Conservation (phyloP, 2,797 vertebrate genomes). For the Sus cebifrons region DNA sequence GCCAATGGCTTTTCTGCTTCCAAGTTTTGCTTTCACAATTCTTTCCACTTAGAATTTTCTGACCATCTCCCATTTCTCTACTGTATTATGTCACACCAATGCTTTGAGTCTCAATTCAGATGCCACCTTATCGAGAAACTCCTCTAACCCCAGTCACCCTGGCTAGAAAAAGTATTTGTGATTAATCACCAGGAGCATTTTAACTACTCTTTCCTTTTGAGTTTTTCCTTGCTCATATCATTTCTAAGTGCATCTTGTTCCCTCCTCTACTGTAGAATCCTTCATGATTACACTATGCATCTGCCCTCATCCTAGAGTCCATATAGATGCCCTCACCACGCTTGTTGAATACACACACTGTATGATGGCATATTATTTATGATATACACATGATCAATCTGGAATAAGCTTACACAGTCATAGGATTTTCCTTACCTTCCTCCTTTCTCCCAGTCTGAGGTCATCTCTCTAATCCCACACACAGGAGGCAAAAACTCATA, state of each 20-base stretch:
- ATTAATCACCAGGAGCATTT: neutral
- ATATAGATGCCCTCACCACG: neutral
- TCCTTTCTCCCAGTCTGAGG: neutral
- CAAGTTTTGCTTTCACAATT: constrained; percentile 37
- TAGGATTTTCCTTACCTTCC: neutral
- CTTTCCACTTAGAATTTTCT: constrained; percentile 60
- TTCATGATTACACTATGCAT: neutral
- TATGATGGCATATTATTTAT: neutral
- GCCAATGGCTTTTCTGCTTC: neutral
- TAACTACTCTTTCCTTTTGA: neutral
- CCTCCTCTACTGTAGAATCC: neutral
- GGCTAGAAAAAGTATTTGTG: neutral
- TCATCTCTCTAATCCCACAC: neutral
- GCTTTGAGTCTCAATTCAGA: neutral
- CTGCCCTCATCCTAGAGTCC: neutral
- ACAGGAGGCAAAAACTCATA: neutral
- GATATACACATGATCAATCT: neutral
- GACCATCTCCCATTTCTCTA: neutral
- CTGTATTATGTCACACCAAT: neutral
- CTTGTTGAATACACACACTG: neutral
- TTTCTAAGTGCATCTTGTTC: neutral
- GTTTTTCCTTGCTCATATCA: neutral
- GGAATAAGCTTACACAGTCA: neutral
- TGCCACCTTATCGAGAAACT: neutral
- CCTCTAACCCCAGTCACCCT: neutral